Percentiles rank a stretch among this genome's conserved stretches.
Evolutionary conservation across 2,888 invertebrate genomes (phyloP).

Genomic region (Leptopterna dolabrata): DNA sequence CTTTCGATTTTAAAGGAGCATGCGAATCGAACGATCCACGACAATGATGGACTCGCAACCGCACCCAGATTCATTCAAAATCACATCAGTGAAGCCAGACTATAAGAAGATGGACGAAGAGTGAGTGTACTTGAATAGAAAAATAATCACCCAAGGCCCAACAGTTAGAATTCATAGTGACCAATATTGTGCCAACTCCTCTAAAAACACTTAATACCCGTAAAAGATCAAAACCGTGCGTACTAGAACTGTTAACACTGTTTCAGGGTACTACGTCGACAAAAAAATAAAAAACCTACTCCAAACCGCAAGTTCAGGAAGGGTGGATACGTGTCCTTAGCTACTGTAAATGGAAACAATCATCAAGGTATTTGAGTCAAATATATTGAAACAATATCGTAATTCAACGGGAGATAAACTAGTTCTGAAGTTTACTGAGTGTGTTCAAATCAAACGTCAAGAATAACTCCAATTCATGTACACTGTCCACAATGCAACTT

Average conservation of each 20-base stretch:
- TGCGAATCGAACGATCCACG: slow-evolving; percentile 29
- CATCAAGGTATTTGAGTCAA: slow-evolving; percentile 26
- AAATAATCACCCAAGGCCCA: background rate
- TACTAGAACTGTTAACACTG: too few relatives aligned
- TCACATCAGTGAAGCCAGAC: slow-evolving; percentile 42
- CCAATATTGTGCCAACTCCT: background rate
- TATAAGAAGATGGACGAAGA: slow-evolving; percentile 46
- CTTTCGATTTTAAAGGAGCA: background rate
- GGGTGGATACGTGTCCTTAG: slow-evolving; percentile 73
- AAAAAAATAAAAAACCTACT: background rate
- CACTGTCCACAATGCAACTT: too few relatives aligned
- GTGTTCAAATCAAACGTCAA: too few relatives aligned
- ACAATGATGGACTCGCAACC: slow-evolving; percentile 24
- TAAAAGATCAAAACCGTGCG: too few relatives aligned
- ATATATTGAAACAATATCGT: background rate
- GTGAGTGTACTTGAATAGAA: background rate
- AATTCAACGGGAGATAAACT: too few relatives aligned
- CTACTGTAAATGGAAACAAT: slow-evolving; percentile 64
- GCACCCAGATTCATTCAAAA: slow-evolving; percentile 37
- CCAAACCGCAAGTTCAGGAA: slow-evolving; percentile 70
- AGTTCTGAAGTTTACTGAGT: too few relatives aligned
- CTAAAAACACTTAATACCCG: too few relatives aligned
- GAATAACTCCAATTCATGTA: too few relatives aligned
- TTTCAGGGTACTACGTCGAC: slow-evolving; percentile 13
- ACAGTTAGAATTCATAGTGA: background rate